A percentile compares a stretch with the other conserved stretches of the same genome.
These are phyloP conservation scores for Idaea straminata DNA, from an alignment of 2,888 invertebrate genomes.

Conservation along the genomic window DNA sequence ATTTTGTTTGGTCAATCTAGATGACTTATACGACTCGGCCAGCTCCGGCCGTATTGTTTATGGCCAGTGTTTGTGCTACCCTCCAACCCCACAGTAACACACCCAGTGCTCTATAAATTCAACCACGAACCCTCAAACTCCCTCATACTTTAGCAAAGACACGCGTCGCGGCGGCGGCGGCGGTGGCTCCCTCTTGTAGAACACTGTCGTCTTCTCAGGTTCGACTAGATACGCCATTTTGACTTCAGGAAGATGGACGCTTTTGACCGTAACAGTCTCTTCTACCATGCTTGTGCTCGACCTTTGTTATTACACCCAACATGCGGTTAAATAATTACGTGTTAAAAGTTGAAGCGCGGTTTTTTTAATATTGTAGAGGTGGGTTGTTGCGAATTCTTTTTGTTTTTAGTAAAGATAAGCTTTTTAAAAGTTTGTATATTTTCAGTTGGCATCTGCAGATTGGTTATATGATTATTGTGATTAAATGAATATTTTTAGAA, in stretches of 20 bases:
- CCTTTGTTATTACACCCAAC: constrained; percentile 43
- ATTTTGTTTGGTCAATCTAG: too few relatives aligned
- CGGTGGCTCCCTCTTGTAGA: constrained; percentile 48
- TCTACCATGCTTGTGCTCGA: constrained; percentile 59
- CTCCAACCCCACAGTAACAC: constrained; percentile 13
- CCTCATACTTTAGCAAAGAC: constrained; percentile 63
- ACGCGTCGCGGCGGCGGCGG: constrained; percentile 65
- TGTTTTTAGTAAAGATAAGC: not conserved
- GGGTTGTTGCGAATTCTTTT: not conserved
- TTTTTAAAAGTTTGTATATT: too few relatives aligned
- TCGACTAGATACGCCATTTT: constrained; percentile 58
- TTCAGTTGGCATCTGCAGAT: too few relatives aligned
- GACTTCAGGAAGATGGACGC: constrained; percentile 63
- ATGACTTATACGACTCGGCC: too few relatives aligned
- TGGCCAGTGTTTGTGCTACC: not conserved
- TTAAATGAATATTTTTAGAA: too few relatives aligned
- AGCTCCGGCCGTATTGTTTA: not conserved
- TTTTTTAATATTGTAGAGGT: not conserved
- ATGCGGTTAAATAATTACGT: constrained; percentile 53
- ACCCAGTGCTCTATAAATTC: constrained; percentile 29
- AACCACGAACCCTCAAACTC: constrained; percentile 54
- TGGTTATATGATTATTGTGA: not conserved
- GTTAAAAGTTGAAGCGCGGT: constrained; percentile 1
- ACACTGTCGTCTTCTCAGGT: constrained; percentile 24
- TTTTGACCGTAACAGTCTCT: constrained; percentile 59